phyloP scores from a whole-genome alignment of 2,113 vertebrate genomes.

The Neoarius graeffei region DNA sequence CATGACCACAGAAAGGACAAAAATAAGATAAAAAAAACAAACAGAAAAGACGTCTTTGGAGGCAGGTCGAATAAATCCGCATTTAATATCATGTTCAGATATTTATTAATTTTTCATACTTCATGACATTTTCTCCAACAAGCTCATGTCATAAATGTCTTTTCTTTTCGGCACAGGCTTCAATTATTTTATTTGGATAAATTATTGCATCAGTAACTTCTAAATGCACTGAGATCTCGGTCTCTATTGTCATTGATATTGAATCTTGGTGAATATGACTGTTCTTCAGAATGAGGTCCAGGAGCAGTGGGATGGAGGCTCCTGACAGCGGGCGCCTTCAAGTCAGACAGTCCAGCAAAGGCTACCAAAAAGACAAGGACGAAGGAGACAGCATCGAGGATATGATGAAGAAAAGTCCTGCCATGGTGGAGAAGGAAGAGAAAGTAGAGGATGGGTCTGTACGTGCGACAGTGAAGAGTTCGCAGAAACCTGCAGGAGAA shows the following conservation, averaged over 20 bases:
- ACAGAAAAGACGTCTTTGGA: neutral
- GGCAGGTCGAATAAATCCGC: neutral
- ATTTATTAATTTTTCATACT: neutral
- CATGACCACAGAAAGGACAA: neutral
- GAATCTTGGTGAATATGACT: constrained; percentile 40
- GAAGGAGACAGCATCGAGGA: constrained; percentile 50
- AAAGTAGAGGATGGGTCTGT: constrained; percentile 68
- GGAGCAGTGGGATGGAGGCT: constrained; percentile 81
- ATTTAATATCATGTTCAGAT: neutral
- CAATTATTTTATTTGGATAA: neutral
- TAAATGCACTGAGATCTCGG: neutral
- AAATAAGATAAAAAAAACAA: neutral
- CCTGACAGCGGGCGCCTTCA: constrained; percentile 75
- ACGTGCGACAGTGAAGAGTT: constrained; percentile 74
- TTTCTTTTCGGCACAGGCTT: neutral
- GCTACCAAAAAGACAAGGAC: constrained; percentile 60
- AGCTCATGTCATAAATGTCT: neutral
- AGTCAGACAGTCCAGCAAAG: constrained; percentile 70
- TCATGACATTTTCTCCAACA: neutral
- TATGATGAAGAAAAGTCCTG: constrained; percentile 56
- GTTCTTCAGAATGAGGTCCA: constrained; percentile 84
- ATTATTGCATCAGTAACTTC: neutral
- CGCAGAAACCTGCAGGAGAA: constrained; percentile 68
- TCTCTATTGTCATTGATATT: neutral
- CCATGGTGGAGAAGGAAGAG: constrained; percentile 64